Evolutionary conservation across 2,888 invertebrate genomes (phyloP).

Genomic region (Drosophila neotestacea): DNA sequence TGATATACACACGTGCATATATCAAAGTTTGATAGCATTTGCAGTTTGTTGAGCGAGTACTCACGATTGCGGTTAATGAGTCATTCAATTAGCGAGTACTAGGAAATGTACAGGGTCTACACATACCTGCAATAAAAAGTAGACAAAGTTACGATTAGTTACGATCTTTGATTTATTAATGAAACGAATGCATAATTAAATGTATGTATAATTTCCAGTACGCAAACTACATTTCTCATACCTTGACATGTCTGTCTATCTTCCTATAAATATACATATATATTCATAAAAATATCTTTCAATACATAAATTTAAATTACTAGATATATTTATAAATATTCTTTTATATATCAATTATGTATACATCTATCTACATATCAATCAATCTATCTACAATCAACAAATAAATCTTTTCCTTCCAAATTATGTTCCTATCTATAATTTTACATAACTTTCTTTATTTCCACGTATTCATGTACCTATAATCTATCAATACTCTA

Average conservation of each 20-base stretch:
- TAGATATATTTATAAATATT: background rate
- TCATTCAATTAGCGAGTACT: constrained; percentile 29
- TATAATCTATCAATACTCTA: background rate
- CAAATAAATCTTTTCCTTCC: background rate
- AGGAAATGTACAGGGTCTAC: constrained; percentile 39
- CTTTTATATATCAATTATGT: no score
- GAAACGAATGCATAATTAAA: background rate
- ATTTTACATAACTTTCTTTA: no score
- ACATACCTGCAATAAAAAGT: constrained; percentile 63
- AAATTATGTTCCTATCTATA: background rate
- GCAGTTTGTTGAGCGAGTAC: constrained; percentile 43
- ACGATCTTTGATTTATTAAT: constrained; percentile 16
- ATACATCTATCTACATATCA: no score
- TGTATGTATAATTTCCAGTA: background rate
- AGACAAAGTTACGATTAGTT: constrained; percentile 39
- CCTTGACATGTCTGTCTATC: background rate
- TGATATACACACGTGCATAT: constrained; percentile 14
- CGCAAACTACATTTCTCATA: no score
- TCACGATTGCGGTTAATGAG: constrained; percentile 55
- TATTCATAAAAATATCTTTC: background rate
- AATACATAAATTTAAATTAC: background rate
- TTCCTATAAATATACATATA: background rate
- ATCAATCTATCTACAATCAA: background rate
- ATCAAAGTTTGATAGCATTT: constrained; percentile 45
- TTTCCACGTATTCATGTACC: no score